Percentiles rank a stretch among this genome's conserved stretches.
Evolutionary conservation across 2,888 invertebrate genomes (phyloP).

Genomic region (Orchestes rusci): DNA sequence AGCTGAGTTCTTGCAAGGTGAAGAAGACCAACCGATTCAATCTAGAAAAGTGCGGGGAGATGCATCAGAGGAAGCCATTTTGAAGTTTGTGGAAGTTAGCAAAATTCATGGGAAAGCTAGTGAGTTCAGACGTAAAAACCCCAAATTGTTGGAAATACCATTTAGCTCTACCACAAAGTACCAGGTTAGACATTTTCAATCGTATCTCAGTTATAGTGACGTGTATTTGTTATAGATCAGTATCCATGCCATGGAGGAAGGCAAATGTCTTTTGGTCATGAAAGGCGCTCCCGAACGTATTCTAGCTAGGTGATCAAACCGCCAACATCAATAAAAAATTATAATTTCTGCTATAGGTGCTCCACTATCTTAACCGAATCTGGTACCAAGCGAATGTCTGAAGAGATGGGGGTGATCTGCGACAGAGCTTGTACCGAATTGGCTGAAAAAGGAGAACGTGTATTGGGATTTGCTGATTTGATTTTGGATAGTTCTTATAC

Average conservation of each 20-base stretch:
- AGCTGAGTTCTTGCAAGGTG: slow-evolving; percentile 54
- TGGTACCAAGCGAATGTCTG: slow-evolving; percentile 48
- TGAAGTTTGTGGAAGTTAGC: slow-evolving; percentile 57
- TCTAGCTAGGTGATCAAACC: slow-evolving; percentile 44
- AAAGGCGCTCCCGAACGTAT: slow-evolving; percentile 72
- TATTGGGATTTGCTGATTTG: slow-evolving; percentile 76
- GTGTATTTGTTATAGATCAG: slow-evolving; percentile 42
- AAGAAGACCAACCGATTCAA: slow-evolving; percentile 44
- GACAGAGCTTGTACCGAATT: slow-evolving; percentile 69
- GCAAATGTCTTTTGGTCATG: slow-evolving; percentile 56
- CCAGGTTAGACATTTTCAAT: slow-evolving; percentile 46
- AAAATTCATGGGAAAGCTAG: slow-evolving; percentile 36
- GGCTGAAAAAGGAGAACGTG: slow-evolving; percentile 73
- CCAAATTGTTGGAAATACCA: slow-evolving; percentile 57
- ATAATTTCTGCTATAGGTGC: slow-evolving; percentile 49
- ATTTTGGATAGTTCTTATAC: slow-evolving; percentile 49
- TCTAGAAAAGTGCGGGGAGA: slow-evolving; percentile 56
- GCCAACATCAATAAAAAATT: no score
- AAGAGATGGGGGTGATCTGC: slow-evolving; percentile 50
- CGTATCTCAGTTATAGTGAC: not conserved
- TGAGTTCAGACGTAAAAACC: slow-evolving; percentile 44
- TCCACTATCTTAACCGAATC: slow-evolving; percentile 53
- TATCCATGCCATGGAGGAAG: slow-evolving; percentile 54
- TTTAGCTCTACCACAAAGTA: slow-evolving; percentile 64
- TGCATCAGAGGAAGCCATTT: slow-evolving; percentile 63